These are phyloP conservation scores for Caenorhabditis sp. DNA, from an alignment of 2,888 invertebrate genomes.

Conservation along the genomic window DNA sequence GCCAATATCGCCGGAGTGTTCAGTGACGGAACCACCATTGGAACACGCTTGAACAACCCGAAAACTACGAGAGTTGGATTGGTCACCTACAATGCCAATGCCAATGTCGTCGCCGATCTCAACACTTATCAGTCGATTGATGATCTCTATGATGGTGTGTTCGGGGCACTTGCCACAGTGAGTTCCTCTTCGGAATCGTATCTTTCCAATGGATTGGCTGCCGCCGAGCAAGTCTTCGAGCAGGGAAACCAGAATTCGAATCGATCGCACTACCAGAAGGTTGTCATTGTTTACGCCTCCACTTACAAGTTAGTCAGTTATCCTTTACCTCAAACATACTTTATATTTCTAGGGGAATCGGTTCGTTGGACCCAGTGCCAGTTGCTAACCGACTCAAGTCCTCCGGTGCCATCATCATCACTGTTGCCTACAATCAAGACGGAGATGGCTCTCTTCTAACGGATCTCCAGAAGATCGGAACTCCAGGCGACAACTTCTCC, in stretches of 20 bases:
- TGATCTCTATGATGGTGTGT: slow-evolving; percentile 36
- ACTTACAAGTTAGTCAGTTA: slow-evolving; percentile 33
- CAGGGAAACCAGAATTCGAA: slow-evolving; percentile 1
- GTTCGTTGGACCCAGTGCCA: slow-evolving; percentile 40
- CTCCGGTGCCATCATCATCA: slow-evolving; percentile 47
- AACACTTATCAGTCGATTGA: slow-evolving; percentile 33
- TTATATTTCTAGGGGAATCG: slow-evolving; percentile 31
- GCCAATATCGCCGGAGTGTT: slow-evolving; percentile 43
- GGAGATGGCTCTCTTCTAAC: slow-evolving; percentile 37
- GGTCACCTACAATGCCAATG: slow-evolving; percentile 41
- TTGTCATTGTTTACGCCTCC: slow-evolving; percentile 57
- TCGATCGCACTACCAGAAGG: slow-evolving; percentile 45
- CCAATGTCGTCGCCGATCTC: slow-evolving; percentile 25
- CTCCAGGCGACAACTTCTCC: slow-evolving; percentile 41
- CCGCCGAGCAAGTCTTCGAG: slow-evolving; percentile 41
- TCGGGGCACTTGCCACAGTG: slow-evolving; percentile 3
- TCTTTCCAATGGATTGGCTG: slow-evolving; percentile 37
- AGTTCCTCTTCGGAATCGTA: slow-evolving; percentile 30
- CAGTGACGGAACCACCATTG: slow-evolving; percentile 33
- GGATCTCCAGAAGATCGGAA: slow-evolving; percentile 35
- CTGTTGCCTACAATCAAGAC: slow-evolving; percentile 60
- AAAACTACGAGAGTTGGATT: slow-evolving; percentile 44
- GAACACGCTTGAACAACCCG: slow-evolving; percentile 9
- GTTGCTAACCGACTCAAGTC: slow-evolving; percentile 56
- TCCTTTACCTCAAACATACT: no score